Base-by-base conservation (phyloP, 2,797 vertebrate genomes). In the Paratrypauchen microcephalus region DNA sequence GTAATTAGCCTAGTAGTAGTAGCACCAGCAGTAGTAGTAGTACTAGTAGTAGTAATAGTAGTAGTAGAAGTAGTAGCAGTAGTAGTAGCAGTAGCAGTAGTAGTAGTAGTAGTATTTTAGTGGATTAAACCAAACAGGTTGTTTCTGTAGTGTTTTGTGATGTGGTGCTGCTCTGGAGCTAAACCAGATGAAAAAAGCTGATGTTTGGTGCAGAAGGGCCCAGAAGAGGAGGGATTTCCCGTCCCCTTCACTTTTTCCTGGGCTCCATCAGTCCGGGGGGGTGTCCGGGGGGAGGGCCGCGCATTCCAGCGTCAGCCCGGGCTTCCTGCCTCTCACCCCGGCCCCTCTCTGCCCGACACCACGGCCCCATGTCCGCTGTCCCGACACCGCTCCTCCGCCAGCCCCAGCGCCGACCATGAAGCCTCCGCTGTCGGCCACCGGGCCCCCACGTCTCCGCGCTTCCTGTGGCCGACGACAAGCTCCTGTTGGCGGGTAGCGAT, bases 241-340 rank as follows among this genome's bases (percentile, higher is more conserved):
- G 65, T 11, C 55, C 28, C 68, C 41, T 57, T 47, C 80, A 74
- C 84, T 59, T 39, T 72, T 80, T 82, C 80, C 77, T 59, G 7
- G 57, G 57, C 75, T 78, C 63, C 64, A 54, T 54, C 50, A 55
- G 21, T 12, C 21, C n/a, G 55, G 24, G 71, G 72, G 76, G 68
- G 54, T 19, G 57, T 23, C 23, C 73, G 54, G 48, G 41, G 79
- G 63, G 72, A 60, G 48, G 73, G 66, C 74, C 71, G 76, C 77
- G 81, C 86, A 89, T 90, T 91, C 85, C 79, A 79, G 72, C 80
- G 87, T 80, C 76, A 74, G 76, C 81, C 65, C 67, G 65, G 78
- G 60, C 36, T 62, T 62, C 60, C 60, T 62, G 60, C 60, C 9
- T 36, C 50, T 62, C n/a, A 62, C 60, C 60, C 23, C 60, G 60